Conservation (phyloP, 2,888 invertebrate species). For the Agrochola lota region DNA sequence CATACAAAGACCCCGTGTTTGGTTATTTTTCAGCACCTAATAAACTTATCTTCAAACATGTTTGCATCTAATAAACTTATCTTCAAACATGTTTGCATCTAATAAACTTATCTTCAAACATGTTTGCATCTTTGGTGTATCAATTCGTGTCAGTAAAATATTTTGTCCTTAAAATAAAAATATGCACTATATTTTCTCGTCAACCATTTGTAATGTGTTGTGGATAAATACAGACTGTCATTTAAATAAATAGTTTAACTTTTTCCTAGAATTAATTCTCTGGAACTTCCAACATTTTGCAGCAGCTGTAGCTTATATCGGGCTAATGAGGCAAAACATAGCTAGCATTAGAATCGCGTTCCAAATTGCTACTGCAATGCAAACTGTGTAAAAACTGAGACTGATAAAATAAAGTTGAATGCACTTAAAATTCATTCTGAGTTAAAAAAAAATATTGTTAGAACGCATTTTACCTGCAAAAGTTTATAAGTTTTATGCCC, state of each 20-base stretch:
- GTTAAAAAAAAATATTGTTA: background rate
- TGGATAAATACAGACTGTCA: background rate
- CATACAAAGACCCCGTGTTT: background rate
- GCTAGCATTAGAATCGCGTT: constrained; percentile 17
- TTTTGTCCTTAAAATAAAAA: background rate
- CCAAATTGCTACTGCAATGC: constrained; percentile 13
- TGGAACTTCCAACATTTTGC: constrained; percentile 9
- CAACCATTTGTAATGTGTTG: background rate
- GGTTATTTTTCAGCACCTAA: background rate
- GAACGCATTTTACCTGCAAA: too few species aligned
- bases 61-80: background rate
- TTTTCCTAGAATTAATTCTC: constrained; percentile 10
- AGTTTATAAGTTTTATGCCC: background rate
- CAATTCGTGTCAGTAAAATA: background rate
- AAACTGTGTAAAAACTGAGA: background rate
- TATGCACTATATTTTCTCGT: background rate
- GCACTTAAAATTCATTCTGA: background rate
- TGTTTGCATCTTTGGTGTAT: background rate
- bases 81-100: background rate
- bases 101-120: too few species aligned
- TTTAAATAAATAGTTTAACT: constrained; percentile 8
- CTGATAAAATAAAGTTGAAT: background rate
- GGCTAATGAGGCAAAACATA: constrained; percentile 39
- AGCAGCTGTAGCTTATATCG: constrained; percentile 22
- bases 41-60: background rate